Percentiles rank a stretch among this genome's conserved stretches.
Conservation (phyloP, 2,888 invertebrate species). For the Andrena praecox region DNA sequence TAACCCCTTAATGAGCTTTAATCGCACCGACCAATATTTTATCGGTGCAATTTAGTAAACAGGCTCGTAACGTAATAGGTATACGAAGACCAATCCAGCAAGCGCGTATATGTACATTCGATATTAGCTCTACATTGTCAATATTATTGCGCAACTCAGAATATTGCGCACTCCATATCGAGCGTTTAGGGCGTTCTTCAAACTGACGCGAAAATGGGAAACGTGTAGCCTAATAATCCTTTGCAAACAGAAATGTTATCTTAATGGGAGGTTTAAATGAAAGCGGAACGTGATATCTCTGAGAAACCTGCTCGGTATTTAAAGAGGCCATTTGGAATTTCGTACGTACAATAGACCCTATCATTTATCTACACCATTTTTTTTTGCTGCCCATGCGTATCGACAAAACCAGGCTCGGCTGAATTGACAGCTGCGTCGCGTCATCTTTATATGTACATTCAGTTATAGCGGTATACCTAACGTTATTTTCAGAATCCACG, state of each 20-base stretch:
- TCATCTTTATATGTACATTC: constrained; percentile 7
- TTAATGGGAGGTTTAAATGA: not conserved
- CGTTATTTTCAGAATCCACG: not conserved
- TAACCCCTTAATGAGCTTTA: constrained; percentile 35
- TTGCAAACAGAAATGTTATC: not conserved
- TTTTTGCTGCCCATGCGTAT: not conserved
- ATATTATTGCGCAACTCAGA: constrained; percentile 65
- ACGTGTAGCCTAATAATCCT: not conserved
- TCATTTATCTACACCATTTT: not conserved
- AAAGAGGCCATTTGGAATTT: not conserved
- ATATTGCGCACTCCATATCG: constrained; percentile 60
- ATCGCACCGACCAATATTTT: constrained; percentile 24
- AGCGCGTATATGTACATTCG: constrained; percentile 9
- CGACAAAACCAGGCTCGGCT: not conserved
- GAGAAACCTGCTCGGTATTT: not conserved
- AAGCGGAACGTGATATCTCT: not conserved
- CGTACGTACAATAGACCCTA: not conserved
- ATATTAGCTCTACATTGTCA: constrained; percentile 57
- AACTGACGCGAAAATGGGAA: constrained; percentile 30
- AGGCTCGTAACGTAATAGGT: constrained; percentile 19
- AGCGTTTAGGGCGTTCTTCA: constrained; percentile 56
- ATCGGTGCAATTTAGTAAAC: constrained; percentile 45
- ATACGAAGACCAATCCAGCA: constrained; percentile 31
- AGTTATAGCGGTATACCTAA: not conserved
- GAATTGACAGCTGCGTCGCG: constrained; percentile 1